Percentiles rank a stretch among this genome's conserved stretches.
Conservation (phyloP, 2,888 invertebrate species). For the Podabrus alpinus region DNA sequence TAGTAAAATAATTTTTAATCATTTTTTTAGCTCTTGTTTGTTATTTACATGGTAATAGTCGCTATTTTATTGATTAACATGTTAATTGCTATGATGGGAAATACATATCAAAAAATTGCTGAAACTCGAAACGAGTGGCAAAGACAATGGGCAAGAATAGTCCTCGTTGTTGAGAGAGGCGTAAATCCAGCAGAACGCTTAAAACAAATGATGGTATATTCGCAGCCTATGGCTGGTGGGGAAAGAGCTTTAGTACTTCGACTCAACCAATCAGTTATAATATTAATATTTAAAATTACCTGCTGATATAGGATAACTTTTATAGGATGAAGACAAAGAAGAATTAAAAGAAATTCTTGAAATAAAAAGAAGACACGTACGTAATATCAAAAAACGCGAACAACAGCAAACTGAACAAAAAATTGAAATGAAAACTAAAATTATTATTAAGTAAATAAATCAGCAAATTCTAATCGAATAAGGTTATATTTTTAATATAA, state of each 20-base stretch:
- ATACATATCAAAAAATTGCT: slow-evolving; percentile 97
- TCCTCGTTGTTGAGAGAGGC: slow-evolving; percentile 95
- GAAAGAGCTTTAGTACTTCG: slow-evolving; percentile 83
- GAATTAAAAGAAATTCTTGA: slow-evolving; percentile 93
- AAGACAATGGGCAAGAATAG: slow-evolving; percentile 96
- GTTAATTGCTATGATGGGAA: slow-evolving; percentile 99
- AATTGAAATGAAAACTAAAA: background rate
- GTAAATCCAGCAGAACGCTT: slow-evolving; percentile 87
- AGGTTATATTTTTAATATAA: too few species aligned
- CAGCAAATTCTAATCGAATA: too few species aligned
- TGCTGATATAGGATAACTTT: background rate
- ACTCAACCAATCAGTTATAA: slow-evolving; percentile 81
- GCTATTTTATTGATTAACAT: slow-evolving; percentile 94
- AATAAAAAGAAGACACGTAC: slow-evolving; percentile 85
- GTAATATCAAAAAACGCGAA: slow-evolving; percentile 73
- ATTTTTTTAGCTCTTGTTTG: too few species aligned
- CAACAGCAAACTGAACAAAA: slow-evolving; percentile 12
- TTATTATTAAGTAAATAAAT: too few species aligned
- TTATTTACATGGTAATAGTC: slow-evolving; percentile 97
- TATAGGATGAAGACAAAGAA: slow-evolving; percentile 88
- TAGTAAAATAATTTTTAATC: too few species aligned
- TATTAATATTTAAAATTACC: background rate
- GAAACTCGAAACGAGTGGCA: slow-evolving; percentile 98
- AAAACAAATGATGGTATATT: slow-evolving; percentile 86
- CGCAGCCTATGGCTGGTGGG: slow-evolving; percentile 91